Evolutionary conservation across 2,888 invertebrate genomes (phyloP).

Genomic region (Amphipoea oculea): DNA sequence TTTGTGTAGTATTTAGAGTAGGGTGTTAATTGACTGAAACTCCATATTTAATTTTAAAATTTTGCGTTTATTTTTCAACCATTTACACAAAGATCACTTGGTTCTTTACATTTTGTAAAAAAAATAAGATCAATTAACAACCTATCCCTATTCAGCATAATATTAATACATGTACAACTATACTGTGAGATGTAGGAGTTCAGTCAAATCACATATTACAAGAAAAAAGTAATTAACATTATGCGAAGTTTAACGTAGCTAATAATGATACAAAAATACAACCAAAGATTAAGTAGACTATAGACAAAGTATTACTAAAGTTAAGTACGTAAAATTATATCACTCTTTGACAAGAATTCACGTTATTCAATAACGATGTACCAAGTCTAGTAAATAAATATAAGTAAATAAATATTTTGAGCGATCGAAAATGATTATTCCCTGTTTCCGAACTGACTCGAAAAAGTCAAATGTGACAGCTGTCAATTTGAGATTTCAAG

Average conservation of each 20-base stretch:
- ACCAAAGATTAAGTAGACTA: slow-evolving; percentile 72
- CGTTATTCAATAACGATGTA: slow-evolving; percentile 78
- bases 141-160: slow-evolving; percentile 87
- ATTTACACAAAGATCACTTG: slow-evolving; percentile 86
- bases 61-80: slow-evolving; percentile 89
- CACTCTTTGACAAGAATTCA: slow-evolving; percentile 86
- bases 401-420: slow-evolving; percentile 66
- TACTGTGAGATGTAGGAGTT: slow-evolving; percentile 85
- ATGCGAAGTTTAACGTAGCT: slow-evolving; percentile 66
- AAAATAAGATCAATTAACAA: slow-evolving; percentile 88
- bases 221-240: slow-evolving; percentile 71
- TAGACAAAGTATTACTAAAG: slow-evolving; percentile 71
- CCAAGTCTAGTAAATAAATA: slow-evolving; percentile 71
- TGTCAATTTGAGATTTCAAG: slow-evolving; percentile 83
- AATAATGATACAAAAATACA: slow-evolving; percentile 71
- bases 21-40: slow-evolving; percentile 91
- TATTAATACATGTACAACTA: slow-evolving; percentile 76
- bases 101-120: slow-evolving; percentile 85
- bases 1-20: slow-evolving; percentile 81
- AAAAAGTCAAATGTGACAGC: slow-evolving; percentile 83
- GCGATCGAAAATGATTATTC: slow-evolving; percentile 62
- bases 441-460: slow-evolving; percentile 74
- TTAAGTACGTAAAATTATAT: slow-evolving; percentile 78
- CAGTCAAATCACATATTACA: slow-evolving; percentile 86
- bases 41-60: slow-evolving; percentile 87